Evolutionary conservation across 2,797 vertebrate genomes (phyloP), one percentile per base, ranked within the genome.

Genomic region (Antrozous pallidus): DNA sequence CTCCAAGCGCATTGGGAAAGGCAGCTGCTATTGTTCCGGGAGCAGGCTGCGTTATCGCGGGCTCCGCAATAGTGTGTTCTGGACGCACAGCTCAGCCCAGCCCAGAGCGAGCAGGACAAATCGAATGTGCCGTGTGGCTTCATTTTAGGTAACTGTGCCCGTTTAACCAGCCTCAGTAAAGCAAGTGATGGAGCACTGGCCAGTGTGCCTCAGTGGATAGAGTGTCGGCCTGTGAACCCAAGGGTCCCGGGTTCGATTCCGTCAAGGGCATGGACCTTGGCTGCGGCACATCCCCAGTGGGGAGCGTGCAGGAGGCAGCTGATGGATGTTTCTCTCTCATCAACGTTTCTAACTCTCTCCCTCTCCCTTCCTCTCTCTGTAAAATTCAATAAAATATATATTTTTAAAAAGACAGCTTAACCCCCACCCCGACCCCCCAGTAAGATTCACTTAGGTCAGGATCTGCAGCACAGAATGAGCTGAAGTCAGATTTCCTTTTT

Each of bases 11-110:
- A 42, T 8, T 31, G 4, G 71, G 58, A 87, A 78, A 93, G 47
- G 13, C 49, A 69, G 58, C 40, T 33, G 22, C 49, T 63, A 2
- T 54, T 74, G 67, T 94, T 97, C 81, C 67, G 91, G 58, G 74
- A 94, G 40, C 93, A 75, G n/a, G 92, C 84, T 80, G 61, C 81
- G 90, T 94, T 95, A 28, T 49, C 83, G 80, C 70, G 42, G 95
- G 63, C 90, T 92, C 79, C 90, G 96, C 93, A 45, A 69, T 42
- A 93, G 94, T 70, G 94, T 96, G 90, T 96, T 96, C 82, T 95
- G 67, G 94, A 65, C 92, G 91, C 92, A 38, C 78, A 89, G 63
- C 78, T 88, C 54, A 2, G 14, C 8, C 58, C 54, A 70, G 47
- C 38, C 0, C 5, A 71, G 54, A 8, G 36, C 61, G 54, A 47